These are phyloP conservation scores for Chaitophorus viminalis DNA, from an alignment of 2,888 invertebrate species.

Conservation along the genomic window DNA sequence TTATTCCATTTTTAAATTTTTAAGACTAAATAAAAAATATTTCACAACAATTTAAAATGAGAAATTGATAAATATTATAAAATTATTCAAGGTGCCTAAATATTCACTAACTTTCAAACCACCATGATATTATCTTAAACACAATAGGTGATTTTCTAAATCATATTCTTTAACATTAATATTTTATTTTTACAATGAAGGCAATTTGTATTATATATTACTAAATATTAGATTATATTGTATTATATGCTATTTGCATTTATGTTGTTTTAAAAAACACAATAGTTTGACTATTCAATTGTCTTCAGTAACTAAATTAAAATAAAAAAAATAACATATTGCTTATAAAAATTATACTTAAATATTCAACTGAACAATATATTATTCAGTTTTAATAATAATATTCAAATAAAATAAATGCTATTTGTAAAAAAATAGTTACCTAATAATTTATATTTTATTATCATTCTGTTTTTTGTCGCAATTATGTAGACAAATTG, in stretches of 20 bases:
- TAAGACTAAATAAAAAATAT: background rate
- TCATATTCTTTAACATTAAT: background rate
- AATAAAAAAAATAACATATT: too few species aligned
- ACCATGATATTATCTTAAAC: slow-evolving; percentile 22
- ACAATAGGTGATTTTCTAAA: slow-evolving; percentile 34
- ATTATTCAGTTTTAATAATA: background rate
- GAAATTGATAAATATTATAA: background rate
- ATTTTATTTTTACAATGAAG: background rate
- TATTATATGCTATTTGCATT: background rate
- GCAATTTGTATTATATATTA: background rate
- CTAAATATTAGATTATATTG: background rate
- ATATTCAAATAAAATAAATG: background rate
- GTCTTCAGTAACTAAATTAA: background rate
- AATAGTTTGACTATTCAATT: background rate
- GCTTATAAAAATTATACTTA: background rate
- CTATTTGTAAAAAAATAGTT: background rate
- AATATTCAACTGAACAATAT: background rate
- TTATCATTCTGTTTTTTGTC: too few species aligned
- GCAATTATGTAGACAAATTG: too few species aligned
- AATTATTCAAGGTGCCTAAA: background rate
- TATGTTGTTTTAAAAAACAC: background rate
- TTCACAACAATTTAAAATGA: background rate
- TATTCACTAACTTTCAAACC: background rate
- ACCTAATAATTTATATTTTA: too few species aligned
- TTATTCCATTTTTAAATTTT: background rate